Evolutionary conservation across 2,113 vertebrate species (phyloP).

Genomic region (Balaenoptera acutorostrata): DNA sequence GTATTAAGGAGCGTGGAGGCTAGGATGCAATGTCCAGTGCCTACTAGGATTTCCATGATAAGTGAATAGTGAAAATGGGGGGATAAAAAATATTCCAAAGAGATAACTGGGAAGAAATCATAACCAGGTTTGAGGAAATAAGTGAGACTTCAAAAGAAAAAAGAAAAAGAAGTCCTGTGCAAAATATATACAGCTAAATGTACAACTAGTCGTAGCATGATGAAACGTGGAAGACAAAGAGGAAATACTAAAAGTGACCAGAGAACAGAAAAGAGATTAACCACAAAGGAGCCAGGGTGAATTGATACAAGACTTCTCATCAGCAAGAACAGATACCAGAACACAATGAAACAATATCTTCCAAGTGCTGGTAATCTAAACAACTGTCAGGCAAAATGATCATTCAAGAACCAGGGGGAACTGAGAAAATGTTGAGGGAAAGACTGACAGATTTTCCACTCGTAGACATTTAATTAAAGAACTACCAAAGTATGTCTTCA

Average conservation of each 20-base stretch:
- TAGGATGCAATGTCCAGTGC: too few relatives aligned
- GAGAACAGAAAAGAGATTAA: not conserved
- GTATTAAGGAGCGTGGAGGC: too few relatives aligned
- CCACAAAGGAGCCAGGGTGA: not conserved
- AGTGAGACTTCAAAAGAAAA: not conserved
- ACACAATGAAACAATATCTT: not conserved
- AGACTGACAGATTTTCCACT: not conserved
- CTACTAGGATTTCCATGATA: not conserved
- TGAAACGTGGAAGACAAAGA: conserved; percentile 14
- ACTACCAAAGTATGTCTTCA: not conserved
- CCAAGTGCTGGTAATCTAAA: too few relatives aligned
- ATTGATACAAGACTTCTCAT: not conserved
- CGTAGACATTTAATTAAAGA: not conserved
- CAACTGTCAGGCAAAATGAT: too few relatives aligned
- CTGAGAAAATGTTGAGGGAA: not conserved
- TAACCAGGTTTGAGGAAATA: not conserved
- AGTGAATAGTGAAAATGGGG: not conserved
- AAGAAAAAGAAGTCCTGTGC: not conserved
- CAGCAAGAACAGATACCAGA: not conserved
- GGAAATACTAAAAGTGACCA: not conserved
- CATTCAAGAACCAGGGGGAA: not conserved
- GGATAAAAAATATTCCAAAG: not conserved
- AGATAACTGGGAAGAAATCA: not conserved
- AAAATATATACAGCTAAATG: conserved; percentile 30
- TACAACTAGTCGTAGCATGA: not conserved